These are phyloP conservation scores for Nasonia oneida DNA, from an alignment of 2,888 invertebrate genomes.

Conservation along the genomic window DNA sequence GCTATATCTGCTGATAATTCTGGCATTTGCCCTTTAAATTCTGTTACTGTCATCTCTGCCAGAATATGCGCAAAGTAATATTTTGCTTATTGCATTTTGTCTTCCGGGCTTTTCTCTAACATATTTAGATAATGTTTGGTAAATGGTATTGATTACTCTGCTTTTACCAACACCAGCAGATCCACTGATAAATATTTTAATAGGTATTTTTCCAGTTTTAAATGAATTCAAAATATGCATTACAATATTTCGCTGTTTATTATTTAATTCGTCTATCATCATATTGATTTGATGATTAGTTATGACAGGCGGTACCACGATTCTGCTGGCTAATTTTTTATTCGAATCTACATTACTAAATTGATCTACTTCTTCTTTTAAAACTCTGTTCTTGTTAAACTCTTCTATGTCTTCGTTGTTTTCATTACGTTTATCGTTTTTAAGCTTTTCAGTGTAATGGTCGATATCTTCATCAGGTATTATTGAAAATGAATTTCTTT, in stretches of 20 bases:
- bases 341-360: slow-evolving; percentile 28
- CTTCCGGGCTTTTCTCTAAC: slow-evolving; percentile 42
- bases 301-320: slow-evolving; percentile 33
- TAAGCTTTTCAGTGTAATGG: slow-evolving; percentile 30
- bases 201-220: slow-evolving; percentile 58
- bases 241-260: slow-evolving; percentile 56
- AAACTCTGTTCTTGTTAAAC: slow-evolving; percentile 39
- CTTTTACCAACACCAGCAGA: slow-evolving; percentile 72
- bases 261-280: slow-evolving; percentile 58
- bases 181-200: slow-evolving; percentile 66
- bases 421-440: slow-evolving; percentile 42
- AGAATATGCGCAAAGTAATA: slow-evolving; percentile 65
- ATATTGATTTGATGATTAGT: slow-evolving; percentile 48
- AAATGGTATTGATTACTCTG: slow-evolving; percentile 66
- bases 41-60: slow-evolving; percentile 66
- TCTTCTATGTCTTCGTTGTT: slow-evolving; percentile 49
- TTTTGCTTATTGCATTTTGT: slow-evolving; percentile 65
- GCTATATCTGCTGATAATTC: slow-evolving; percentile 55
- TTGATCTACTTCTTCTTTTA: slow-evolving; percentile 54
- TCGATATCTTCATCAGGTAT: slow-evolving; percentile 47
- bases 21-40: slow-evolving; percentile 47
- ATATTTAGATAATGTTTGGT: slow-evolving; percentile 64
- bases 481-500: slow-evolving; percentile 34
- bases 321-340: slow-evolving; percentile 9
- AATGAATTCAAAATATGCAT: slow-evolving; percentile 61